Percentiles rank a stretch among this genome's conserved stretches.
Conservation (phyloP, 2,888 invertebrate genomes). For the Sussaba pulchella region DNA sequence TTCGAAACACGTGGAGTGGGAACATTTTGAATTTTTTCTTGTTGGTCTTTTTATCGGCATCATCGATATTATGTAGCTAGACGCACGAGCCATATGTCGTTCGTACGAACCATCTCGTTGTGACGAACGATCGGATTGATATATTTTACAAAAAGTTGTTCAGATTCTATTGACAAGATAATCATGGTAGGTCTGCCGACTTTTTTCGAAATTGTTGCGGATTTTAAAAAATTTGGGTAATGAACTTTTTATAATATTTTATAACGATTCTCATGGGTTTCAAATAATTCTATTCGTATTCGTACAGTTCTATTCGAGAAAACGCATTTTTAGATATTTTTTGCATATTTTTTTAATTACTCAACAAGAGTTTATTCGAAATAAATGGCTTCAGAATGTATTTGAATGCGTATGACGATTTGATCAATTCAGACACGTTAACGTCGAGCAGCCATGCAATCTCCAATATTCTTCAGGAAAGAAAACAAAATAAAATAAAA, state of each 20-base stretch:
- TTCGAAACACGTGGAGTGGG: background rate
- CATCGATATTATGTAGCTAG: conserved; percentile 47
- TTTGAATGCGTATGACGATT: background rate
- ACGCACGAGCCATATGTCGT: conserved; percentile 71
- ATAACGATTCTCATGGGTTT: too few relatives aligned
- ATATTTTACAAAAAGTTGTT: conserved; percentile 19
- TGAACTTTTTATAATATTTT: too few relatives aligned
- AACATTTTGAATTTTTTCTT: conserved; percentile 30
- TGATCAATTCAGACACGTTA: background rate
- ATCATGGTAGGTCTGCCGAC: background rate
- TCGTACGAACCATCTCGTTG: background rate
- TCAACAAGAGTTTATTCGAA: background rate
- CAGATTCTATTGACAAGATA: conserved; percentile 38
- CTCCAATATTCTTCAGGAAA: too few relatives aligned
- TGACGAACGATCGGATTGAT: conserved; percentile 3
- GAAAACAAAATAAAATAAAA: too few relatives aligned
- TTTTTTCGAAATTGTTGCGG: background rate
- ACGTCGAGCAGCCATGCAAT: too few relatives aligned
- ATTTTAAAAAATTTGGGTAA: too few relatives aligned
- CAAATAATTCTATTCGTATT: too few relatives aligned
- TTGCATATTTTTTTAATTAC: background rate
- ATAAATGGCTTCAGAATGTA: background rate
- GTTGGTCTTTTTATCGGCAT: background rate
- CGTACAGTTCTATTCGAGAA: too few relatives aligned
- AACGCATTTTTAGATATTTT: background rate